phyloP scores from a whole-genome alignment of 2,113 vertebrate genomes.

The Esox niger region DNA sequence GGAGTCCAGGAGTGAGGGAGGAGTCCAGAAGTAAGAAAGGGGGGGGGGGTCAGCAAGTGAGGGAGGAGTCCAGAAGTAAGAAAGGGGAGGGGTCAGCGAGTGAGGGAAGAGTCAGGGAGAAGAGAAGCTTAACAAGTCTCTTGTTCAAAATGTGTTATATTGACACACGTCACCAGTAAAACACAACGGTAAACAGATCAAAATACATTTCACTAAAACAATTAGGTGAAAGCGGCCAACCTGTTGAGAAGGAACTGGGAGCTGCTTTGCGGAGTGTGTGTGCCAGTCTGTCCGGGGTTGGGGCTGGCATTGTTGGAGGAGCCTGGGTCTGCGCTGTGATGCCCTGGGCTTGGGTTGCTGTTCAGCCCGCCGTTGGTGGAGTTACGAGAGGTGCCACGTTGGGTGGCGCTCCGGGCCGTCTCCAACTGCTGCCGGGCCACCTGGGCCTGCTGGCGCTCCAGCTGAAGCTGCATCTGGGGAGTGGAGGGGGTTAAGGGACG shows the following conservation, averaged over 20 bases:
- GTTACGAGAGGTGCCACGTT: slow-evolving; percentile 80
- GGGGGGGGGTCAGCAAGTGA: too few species aligned
- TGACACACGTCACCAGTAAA: too few species aligned
- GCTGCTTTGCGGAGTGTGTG: slow-evolving; percentile 71
- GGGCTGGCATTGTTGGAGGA: slow-evolving; percentile 82
- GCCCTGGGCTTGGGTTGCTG: slow-evolving; percentile 77
- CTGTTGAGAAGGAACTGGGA: slow-evolving; percentile 98
- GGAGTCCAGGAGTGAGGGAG: too few species aligned
- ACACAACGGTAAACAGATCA: too few species aligned
- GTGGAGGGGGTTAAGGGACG: too few species aligned
- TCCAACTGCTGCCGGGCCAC: slow-evolving; percentile 95
- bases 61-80: too few species aligned
- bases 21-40: too few species aligned
- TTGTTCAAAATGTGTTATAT: too few species aligned
- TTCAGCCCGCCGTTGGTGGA: slow-evolving; percentile 84
- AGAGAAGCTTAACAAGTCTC: too few species aligned
- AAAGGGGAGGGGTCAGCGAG: too few species aligned
- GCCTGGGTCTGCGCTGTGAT: slow-evolving; percentile 72
- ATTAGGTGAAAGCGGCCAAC: slow-evolving; percentile 55
- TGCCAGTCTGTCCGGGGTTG: slow-evolving; percentile 63
- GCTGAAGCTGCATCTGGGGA: slow-evolving; percentile 91
- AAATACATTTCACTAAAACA: neutral
- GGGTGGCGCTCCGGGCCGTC: slow-evolving; percentile 89
- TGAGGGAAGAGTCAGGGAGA: too few species aligned
- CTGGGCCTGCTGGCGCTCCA: slow-evolving; percentile 95